Evolutionary conservation across 2,888 invertebrate genomes (phyloP), one percentile per base, ranked within the genome.

Genomic region (Himalopsyche japonica): DNA sequence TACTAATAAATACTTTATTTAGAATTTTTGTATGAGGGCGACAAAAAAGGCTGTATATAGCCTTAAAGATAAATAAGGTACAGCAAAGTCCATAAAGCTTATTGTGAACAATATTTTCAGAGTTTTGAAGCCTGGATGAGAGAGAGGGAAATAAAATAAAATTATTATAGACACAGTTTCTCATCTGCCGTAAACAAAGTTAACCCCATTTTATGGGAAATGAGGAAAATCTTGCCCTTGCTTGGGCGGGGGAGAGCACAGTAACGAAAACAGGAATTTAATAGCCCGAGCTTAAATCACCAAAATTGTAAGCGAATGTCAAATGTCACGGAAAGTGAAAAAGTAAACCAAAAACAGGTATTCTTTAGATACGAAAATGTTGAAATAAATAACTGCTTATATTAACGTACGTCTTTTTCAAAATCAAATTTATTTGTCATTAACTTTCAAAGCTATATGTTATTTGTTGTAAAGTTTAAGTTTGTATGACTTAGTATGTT

Each of bases 91-190:
- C 70, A 70, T 70, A 70, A 70, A 70, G 70, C 70, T 70, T 70
- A 70, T 70, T 70, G 70, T 70, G 70, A 70, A 70, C 70, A 70
- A 70, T 70, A 70, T 70, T 70, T 70, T 27, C 70, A 30, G 70
- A 70, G 70, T 70, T 70, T 70, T 70, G 70, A 70, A 70, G 70
- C 70, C 70, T 27, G 27, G 70, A 3, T 30, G 70, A 70, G 70
- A 27, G 64, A 64, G 70, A 70, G 30, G 70, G 70, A 27, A 70
- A 70, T 70, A 70, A 70, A 70, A 70, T 70, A 70, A 70, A 70
- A 70, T 70, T 70, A 70, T 70, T 70, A 70, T 70, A 70, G 70
- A 70, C 70, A 70, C 70, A 70, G 70, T 70, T 70, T 70, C 70
- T 70, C 70, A 70, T 70, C 70, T 70, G 70, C 70, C 70, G 27